Evolutionary conservation across 2,888 invertebrate genomes (phyloP).

Genomic region (Dynastes hyllus): DNA sequence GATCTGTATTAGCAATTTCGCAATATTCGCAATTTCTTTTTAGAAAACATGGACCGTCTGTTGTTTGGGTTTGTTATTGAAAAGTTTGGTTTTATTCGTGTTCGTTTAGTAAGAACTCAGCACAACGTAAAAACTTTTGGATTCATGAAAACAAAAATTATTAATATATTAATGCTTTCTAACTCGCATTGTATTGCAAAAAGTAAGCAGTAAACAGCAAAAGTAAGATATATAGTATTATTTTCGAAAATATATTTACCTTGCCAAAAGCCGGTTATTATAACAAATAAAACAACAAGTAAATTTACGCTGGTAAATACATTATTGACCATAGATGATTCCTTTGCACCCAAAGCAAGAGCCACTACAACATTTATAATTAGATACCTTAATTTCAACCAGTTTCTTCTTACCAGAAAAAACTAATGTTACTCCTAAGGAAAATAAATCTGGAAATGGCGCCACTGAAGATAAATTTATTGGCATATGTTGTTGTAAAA

Average conservation of each 20-base stretch:
- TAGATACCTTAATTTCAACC: background rate
- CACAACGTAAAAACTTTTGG: too few relatives aligned
- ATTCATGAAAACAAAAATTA: too few relatives aligned
- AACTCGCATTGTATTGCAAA: too few relatives aligned
- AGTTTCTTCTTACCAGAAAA: slow-evolving; percentile 76
- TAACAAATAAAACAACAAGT: slow-evolving; percentile 81
- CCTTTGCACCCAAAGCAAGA: slow-evolving; percentile 86
- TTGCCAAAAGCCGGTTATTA: slow-evolving; percentile 76
- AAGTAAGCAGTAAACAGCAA: too few relatives aligned
- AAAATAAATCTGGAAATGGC: slow-evolving; percentile 84
- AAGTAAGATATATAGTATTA: too few relatives aligned
- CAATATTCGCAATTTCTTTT: too few relatives aligned
- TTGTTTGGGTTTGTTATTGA: too few relatives aligned
- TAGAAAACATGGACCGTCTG: too few relatives aligned
- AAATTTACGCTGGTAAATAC: slow-evolving; percentile 84
- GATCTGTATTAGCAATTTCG: too few relatives aligned
- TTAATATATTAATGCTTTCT: too few relatives aligned
- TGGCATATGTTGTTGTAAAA: slow-evolving; percentile 78
- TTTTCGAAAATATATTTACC: background rate
- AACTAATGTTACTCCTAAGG: slow-evolving; percentile 80
- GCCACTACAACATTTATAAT: slow-evolving; percentile 71
- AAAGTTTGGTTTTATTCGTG: too few relatives aligned
- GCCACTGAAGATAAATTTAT: slow-evolving; percentile 80
- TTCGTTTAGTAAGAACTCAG: too few relatives aligned
- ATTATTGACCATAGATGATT: slow-evolving; percentile 85